Evolutionary conservation across 2,888 invertebrate genomes (phyloP).

Genomic region (Sinodicranocentrus sp.): DNA sequence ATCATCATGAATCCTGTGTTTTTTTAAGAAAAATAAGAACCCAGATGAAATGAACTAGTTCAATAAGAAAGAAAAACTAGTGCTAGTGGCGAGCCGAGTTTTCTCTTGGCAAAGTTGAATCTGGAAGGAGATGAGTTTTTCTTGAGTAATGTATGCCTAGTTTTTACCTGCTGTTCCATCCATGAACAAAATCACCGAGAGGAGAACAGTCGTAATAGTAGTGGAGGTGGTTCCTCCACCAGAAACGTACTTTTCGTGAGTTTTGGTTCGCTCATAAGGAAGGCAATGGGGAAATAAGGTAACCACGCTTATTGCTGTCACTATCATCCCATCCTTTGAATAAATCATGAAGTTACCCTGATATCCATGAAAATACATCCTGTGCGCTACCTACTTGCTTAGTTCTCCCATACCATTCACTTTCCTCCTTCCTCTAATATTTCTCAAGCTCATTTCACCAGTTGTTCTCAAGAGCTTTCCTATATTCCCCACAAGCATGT

Average conservation of each 20-base stretch:
- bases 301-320: conserved; percentile 66
- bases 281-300: conserved; percentile 51
- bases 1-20: conserved; percentile 35
- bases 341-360: conserved; percentile 65
- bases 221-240: too few species aligned
- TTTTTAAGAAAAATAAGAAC: conserved; percentile 19
- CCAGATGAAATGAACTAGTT: conserved; percentile 39
- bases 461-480: background rate
- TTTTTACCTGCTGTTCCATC: conserved; percentile 6
- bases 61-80: conserved; percentile 24
- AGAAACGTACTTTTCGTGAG: too few species aligned
- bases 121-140: conserved; percentile 24
- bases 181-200: background rate
- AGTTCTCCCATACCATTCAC: background rate
- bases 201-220: too few species aligned
- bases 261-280: background rate
- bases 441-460: conserved; percentile 51
- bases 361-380: conserved; percentile 42
- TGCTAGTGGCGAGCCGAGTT: background rate
- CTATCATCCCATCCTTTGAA: conserved; percentile 63
- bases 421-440: conserved; percentile 16
- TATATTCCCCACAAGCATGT: too few species aligned
- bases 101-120: background rate
- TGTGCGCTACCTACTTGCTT: background rate
- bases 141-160: conserved; percentile 13